Percentiles rank a stretch among this genome's conserved stretches.
Conservation (phyloP, 2,888 invertebrate species). For the Prosopocoilus inquinatus region DNA sequence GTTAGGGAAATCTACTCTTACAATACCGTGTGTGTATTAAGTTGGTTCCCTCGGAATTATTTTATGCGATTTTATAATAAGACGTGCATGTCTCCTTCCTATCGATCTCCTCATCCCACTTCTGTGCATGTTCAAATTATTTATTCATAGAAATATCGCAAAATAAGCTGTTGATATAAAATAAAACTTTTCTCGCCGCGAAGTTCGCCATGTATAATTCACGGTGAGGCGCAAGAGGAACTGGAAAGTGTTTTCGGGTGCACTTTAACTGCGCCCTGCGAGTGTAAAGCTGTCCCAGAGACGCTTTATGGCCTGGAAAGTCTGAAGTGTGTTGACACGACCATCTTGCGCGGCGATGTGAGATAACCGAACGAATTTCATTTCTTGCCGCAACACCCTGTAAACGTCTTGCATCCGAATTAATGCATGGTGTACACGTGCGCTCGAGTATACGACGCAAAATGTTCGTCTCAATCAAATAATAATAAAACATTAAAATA, state of each 20-base stretch:
- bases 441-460: too few species aligned
- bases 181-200: conserved; percentile 10
- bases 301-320: conserved; percentile 33
- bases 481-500: too few species aligned
- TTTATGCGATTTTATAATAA: too few species aligned
- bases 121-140: too few species aligned
- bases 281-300: conserved; percentile 33
- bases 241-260: conserved; percentile 33
- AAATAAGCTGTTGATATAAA: conserved; percentile 6
- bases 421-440: too few species aligned
- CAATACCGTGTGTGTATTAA: too few species aligned
- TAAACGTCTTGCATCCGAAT: neutral
- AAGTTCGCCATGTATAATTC: conserved; percentile 29
- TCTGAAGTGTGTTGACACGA: conserved; percentile 23
- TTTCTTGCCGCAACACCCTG: neutral
- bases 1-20: too few species aligned
- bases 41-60: too few species aligned
- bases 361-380: conserved; percentile 1
- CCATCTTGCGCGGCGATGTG: conserved; percentile 1
- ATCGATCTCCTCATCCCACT: neutral
- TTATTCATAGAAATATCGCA: neutral
- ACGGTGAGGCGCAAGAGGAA: conserved; percentile 20
- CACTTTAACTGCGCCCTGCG: conserved; percentile 29
- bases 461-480: too few species aligned
- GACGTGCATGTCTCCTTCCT: neutral